Conservation (phyloP, 2,113 vertebrate species). For the Brachypodius melanocephalos region DNA sequence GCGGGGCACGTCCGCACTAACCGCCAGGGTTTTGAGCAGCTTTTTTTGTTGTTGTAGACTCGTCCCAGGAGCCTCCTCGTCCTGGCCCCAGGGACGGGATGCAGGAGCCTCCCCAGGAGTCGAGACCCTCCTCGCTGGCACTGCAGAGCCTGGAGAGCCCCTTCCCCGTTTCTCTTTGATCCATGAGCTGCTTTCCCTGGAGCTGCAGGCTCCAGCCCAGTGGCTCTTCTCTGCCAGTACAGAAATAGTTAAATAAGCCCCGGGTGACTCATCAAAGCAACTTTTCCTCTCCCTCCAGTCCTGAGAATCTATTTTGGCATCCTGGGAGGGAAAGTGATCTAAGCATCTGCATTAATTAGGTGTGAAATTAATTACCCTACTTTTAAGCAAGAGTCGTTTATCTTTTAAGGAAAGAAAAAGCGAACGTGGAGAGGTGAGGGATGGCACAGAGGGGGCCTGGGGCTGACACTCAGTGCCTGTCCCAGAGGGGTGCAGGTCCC, state of each 20-base stretch:
- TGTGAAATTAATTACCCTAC: constrained; percentile 62
- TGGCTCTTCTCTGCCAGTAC: neutral
- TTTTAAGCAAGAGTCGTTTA: constrained; percentile 41
- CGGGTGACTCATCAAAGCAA: constrained; percentile 50
- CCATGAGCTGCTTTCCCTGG: neutral
- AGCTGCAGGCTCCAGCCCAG: neutral
- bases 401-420: neutral
- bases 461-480: neutral
- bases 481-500: fast-evolving
- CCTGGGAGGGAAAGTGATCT: constrained; percentile 24
- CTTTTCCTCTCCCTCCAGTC: constrained; percentile 48
- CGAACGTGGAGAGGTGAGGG: neutral
- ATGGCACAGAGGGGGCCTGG: neutral
- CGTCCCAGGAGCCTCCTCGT: neutral
- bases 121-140: neutral
- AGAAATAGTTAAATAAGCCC: constrained; percentile 43
- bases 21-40: constrained; percentile 30
- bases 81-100: neutral
- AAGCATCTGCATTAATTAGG: constrained; percentile 58
- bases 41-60: constrained; percentile 6
- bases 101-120: neutral
- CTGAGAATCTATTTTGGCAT: constrained; percentile 55
- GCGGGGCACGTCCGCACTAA: neutral
- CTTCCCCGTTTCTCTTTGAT: neutral
- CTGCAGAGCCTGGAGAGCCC: neutral